Base-by-base conservation (phyloP, 2,888 invertebrate species). In the Caenorhabditis panamensis region DNA sequence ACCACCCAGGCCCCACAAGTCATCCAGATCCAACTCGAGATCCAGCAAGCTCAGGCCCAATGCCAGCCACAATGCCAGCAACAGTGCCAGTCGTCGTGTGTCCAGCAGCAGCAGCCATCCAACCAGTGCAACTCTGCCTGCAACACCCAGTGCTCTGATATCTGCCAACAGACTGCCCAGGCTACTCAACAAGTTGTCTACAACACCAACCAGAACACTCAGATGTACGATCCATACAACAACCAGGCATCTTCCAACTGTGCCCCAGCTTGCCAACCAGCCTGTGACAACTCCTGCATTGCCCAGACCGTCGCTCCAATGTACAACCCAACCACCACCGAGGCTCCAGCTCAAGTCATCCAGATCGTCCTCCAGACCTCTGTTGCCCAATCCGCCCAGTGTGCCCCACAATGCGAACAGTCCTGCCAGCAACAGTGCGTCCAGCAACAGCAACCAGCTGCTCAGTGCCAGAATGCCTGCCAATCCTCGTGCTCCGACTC, bases 31-130 rank as follows among this genome's bases (percentile, higher is more conserved):
- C 66, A 75, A 22, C 78, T 84, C 56, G 73, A 81, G 36, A 68
- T 81, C 44, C 53, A 72, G 58, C 58, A 80, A 36, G 81, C 73
- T 54, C 82, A 83, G 67, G 78, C 79, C 44, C 83, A 84, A 59
- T 85, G 85, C 64, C 73, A 79, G 63, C 83, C 83, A 53, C 82
- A 82, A 63, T 85, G 85, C 79, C 82, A 85, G 67, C 80, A 82
- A 59, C 67, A 79, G 44, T 85, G 85, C 47, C 82, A 79, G 62
- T 78, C 79, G 26, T 82, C 83, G 28, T 84, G 83, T 54, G 67
- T 61, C 47, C 72, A 72, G 51, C 85, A 85, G 64, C 83, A 83
- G 36, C 85, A 85, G 71, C 83, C 83, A 41, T 59, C 75, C 11
- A 41, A 51, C 22, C 77, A 81, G 37, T 85, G 85, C 69, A 53